phyloP scores from a whole-genome alignment of 2,888 invertebrate genomes.

The Nycteola revayana region DNA sequence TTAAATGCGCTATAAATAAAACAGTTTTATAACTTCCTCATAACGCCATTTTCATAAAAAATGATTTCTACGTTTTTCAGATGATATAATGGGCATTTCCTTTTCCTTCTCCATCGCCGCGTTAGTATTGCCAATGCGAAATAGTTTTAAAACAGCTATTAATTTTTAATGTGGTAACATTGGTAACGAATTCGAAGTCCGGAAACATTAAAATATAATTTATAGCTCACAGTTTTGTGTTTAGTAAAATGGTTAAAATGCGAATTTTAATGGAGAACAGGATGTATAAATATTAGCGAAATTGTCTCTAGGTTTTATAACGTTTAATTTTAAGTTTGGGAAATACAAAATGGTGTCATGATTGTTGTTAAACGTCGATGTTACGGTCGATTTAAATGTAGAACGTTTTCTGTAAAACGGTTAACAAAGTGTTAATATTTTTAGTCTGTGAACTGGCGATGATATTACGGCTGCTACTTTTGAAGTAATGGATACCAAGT shows the following conservation, averaged over 20 bases:
- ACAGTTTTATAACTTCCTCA: slow-evolving; percentile 65
- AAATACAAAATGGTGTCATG: slow-evolving; percentile 50
- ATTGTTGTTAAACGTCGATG: slow-evolving; percentile 36
- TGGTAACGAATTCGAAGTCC: slow-evolving; percentile 64
- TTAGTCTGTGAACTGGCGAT: slow-evolving; percentile 11
- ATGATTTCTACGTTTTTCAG: slow-evolving; percentile 61
- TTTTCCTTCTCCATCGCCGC: slow-evolving; percentile 60
- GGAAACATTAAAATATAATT: slow-evolving; percentile 79
- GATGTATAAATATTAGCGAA: slow-evolving; percentile 71
- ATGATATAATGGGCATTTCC: slow-evolving; percentile 73
- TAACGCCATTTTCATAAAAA: slow-evolving; percentile 58
- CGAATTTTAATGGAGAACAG: slow-evolving; percentile 60
- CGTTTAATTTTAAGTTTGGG: slow-evolving; percentile 47
- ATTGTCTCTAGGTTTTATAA: slow-evolving; percentile 56
- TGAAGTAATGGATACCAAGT: slow-evolving; percentile 6
- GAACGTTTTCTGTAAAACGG: slow-evolving; percentile 18
- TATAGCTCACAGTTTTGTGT: slow-evolving; percentile 67
- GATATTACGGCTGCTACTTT: slow-evolving; percentile 11
- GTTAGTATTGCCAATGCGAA: slow-evolving; percentile 69
- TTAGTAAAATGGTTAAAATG: slow-evolving; percentile 74
- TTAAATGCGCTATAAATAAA: slow-evolving; percentile 49
- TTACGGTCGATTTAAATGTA: slow-evolving; percentile 29
- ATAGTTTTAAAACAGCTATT: slow-evolving; percentile 73
- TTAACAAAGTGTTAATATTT: slow-evolving; percentile 32
- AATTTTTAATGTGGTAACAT: slow-evolving; percentile 75